Conservation (phyloP, 2,888 invertebrate species). For the Danaus chrysippus region DNA sequence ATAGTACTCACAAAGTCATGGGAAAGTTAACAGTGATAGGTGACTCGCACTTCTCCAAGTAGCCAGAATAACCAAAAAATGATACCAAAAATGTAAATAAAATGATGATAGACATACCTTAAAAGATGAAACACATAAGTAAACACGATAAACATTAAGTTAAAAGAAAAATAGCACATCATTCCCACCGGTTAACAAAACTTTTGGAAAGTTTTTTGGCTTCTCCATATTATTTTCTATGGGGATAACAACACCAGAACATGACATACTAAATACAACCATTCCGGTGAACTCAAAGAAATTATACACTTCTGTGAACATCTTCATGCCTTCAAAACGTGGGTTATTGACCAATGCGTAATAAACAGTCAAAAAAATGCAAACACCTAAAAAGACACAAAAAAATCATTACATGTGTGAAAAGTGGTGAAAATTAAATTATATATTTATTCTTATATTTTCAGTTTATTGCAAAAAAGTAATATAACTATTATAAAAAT, state of each 20-base stretch:
- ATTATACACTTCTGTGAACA: constrained; percentile 21
- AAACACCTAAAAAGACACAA: constrained; percentile 44
- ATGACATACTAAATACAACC: constrained; percentile 77
- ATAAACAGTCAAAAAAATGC: constrained; percentile 43
- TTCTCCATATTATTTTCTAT: constrained; percentile 61
- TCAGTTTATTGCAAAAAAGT: too few species aligned
- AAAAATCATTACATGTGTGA: not conserved
- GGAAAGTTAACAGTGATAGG: constrained; percentile 67
- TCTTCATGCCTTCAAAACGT: constrained; percentile 34
- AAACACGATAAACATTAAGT: not conserved
- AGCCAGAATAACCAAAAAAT: constrained; percentile 57
- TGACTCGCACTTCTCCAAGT: constrained; percentile 38
- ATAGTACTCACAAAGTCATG: constrained; percentile 49
- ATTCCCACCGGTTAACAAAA: constrained; percentile 43
- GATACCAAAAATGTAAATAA: constrained; percentile 38
- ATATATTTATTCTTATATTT: too few species aligned
- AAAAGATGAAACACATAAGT: constrained; percentile 31
- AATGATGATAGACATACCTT: constrained; percentile 47
- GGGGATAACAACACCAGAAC: constrained; percentile 55
- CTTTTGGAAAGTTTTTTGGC: constrained; percentile 43
- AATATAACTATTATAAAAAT: too few species aligned
- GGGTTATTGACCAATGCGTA: constrained; percentile 49
- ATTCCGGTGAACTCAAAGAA: constrained; percentile 69
- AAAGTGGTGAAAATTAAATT: too few species aligned
- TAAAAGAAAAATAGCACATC: constrained; percentile 4